phyloP scores from a whole-genome alignment of 2,888 invertebrate genomes.

The Ennomos fuscantarius region DNA sequence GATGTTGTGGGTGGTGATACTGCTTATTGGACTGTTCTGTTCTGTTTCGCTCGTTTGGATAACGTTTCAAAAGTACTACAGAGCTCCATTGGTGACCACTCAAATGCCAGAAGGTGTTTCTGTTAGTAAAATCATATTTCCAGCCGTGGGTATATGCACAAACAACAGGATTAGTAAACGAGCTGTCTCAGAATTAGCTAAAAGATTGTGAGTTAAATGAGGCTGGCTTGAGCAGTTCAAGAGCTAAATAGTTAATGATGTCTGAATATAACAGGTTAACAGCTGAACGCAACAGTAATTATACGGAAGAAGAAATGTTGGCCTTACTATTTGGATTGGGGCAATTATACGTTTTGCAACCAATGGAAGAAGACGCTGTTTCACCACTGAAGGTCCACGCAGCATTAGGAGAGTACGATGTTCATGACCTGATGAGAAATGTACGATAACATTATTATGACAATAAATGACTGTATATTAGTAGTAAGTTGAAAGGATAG shows the following conservation, averaged over 20 bases:
- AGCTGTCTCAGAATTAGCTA: conserved; percentile 65
- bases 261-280: conserved; percentile 51
- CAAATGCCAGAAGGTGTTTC: conserved; percentile 77
- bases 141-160: conserved; percentile 78
- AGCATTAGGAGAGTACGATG: conserved; percentile 72
- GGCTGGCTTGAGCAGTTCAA: too few relatives aligned
- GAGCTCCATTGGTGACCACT: conserved; percentile 72
- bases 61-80: conserved; percentile 70
- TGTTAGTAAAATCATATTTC: conserved; percentile 76
- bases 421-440: conserved; percentile 65
- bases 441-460: conserved; percentile 45
- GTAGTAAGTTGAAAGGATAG: too few relatives aligned
- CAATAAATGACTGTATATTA: too few relatives aligned
- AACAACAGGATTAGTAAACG: conserved; percentile 78
- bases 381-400: conserved; percentile 61
- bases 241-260: not conserved
- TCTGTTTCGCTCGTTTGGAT: conserved; percentile 72
- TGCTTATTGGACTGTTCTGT: conserved; percentile 67
- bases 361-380: conserved; percentile 51
- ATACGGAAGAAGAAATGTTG: conserved; percentile 66
- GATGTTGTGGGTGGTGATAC: conserved; percentile 69
- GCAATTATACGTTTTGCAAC: conserved; percentile 65
- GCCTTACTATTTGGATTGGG: conserved; percentile 67
- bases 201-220: conserved; percentile 62
- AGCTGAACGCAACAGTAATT: conserved; percentile 68